A percentile compares a stretch with the other conserved stretches of the same genome.
Conservation (phyloP, 2,888 invertebrate genomes). For the Dorcus hopei region DNA sequence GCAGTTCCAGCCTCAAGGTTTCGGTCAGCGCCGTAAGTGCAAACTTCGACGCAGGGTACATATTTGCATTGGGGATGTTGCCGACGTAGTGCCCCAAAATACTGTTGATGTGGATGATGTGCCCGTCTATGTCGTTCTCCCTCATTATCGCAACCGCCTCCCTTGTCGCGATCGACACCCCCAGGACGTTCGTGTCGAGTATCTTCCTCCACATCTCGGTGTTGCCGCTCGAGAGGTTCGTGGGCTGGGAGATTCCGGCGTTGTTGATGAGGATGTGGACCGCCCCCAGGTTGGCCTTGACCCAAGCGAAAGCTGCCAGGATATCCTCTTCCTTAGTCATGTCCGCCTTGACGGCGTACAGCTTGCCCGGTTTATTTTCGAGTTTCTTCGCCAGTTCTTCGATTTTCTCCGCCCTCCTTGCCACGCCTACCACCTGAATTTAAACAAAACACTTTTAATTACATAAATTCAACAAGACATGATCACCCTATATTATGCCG, state of each 20-base stretch:
- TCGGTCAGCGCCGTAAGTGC: conserved; percentile 44
- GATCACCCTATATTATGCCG: too few relatives aligned
- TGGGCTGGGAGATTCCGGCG: conserved; percentile 26
- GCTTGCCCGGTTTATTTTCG: conserved; percentile 17
- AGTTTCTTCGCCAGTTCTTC: conserved; percentile 24
- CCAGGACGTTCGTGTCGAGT: conserved; percentile 32
- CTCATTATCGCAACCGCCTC: conserved; percentile 32
- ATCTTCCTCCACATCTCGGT: conserved; percentile 26
- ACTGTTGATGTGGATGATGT: conserved; percentile 34
- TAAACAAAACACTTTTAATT: neutral
- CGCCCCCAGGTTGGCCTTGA: conserved; percentile 24
- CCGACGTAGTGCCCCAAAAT: conserved; percentile 33
- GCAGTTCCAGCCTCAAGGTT: conserved; percentile 42
- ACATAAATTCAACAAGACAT: neutral
- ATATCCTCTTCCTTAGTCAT: conserved; percentile 29
- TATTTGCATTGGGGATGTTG: conserved; percentile 28
- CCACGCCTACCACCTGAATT: conserved; percentile 33
- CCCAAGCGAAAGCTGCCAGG: conserved; percentile 26
- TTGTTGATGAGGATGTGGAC: conserved; percentile 31
- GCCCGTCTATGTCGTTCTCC: conserved; percentile 26
- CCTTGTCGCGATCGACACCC: conserved; percentile 29
- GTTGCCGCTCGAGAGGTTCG: conserved; percentile 27
- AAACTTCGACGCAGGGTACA: conserved; percentile 38
- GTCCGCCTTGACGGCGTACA: conserved; percentile 25
- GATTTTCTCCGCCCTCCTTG: conserved; percentile 28